phyloP scores from a whole-genome alignment of 2,888 invertebrate genomes.

The Imbricaverruca yamaguchii region DNA sequence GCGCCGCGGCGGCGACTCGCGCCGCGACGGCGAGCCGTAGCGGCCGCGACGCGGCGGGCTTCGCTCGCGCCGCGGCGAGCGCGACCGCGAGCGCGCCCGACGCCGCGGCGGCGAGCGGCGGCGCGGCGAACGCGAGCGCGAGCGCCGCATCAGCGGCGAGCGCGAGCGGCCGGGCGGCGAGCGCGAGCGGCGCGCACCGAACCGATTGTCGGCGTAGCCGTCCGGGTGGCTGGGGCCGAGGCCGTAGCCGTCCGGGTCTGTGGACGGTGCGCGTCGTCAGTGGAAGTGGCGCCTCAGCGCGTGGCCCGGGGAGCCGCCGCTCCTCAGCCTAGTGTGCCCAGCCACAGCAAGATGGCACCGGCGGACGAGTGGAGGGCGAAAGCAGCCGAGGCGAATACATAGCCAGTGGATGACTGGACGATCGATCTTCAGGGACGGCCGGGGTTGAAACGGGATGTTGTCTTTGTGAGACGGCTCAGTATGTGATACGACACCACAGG shows the following conservation, averaged over 20 bases:
- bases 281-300: no score
- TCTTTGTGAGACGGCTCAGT: no score
- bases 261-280: not conserved
- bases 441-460: no score
- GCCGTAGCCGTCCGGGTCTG: slow-evolving; percentile 17
- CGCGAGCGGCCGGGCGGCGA: slow-evolving; percentile 5
- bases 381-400: no score
- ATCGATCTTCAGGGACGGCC: no score
- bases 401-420: no score
- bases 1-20: slow-evolving; percentile 15
- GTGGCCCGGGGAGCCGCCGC: no score
- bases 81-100: slow-evolving; percentile 4
- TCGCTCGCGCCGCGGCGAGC: slow-evolving; percentile 17
- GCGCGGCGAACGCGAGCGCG: slow-evolving; percentile 12
- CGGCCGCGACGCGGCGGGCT: not conserved
- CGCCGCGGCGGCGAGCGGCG: slow-evolving; percentile 16
- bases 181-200: not conserved
- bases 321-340: no score
- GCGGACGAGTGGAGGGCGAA: no score
- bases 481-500: no score
- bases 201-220: slow-evolving; percentile 9
- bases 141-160: not conserved
- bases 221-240: slow-evolving; percentile 20
- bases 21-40: not conserved
- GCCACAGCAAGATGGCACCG: no score